A percentile compares a stretch with the other conserved stretches of the same genome.
phyloP scores from a whole-genome alignment of 2,113 vertebrate genomes.

The Alaudala cheleensis region DNA sequence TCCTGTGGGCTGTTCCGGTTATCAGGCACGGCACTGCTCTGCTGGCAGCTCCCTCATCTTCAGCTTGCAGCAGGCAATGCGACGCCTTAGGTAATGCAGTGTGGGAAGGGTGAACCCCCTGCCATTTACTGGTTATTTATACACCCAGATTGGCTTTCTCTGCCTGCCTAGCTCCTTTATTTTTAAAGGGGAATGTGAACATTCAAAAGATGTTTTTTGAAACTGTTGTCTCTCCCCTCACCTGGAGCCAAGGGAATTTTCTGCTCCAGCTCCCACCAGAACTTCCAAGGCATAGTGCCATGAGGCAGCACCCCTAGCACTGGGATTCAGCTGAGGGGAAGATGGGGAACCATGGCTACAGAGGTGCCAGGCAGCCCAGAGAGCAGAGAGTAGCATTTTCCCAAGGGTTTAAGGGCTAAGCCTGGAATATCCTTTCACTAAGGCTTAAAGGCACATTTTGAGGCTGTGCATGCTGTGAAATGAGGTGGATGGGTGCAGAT shows the following conservation, averaged over 20 bases:
- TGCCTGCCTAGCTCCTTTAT: background rate
- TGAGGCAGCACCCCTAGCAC: background rate
- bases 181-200: background rate
- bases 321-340: background rate
- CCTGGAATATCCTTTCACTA: background rate
- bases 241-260: background rate
- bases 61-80: background rate
- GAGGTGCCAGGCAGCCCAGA: background rate
- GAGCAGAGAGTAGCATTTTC: background rate
- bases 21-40: background rate
- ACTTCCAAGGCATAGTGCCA: background rate
- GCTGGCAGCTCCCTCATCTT: constrained; percentile 8
- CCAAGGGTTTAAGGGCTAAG: background rate
- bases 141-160: constrained; percentile 13
- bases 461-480: background rate
- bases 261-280: background rate
- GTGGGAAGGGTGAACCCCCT: constrained; percentile 49
- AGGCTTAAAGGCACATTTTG: background rate
- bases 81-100: background rate
- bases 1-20: background rate
- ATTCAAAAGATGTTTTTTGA: background rate
- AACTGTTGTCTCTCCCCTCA: background rate
- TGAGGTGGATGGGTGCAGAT: background rate
- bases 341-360: accelerated
- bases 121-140: constrained; percentile 48